Percentiles rank a stretch among this genome's conserved stretches.
Conservation (phyloP, 2,113 vertebrate genomes). For the Sciurus niger region DNA sequence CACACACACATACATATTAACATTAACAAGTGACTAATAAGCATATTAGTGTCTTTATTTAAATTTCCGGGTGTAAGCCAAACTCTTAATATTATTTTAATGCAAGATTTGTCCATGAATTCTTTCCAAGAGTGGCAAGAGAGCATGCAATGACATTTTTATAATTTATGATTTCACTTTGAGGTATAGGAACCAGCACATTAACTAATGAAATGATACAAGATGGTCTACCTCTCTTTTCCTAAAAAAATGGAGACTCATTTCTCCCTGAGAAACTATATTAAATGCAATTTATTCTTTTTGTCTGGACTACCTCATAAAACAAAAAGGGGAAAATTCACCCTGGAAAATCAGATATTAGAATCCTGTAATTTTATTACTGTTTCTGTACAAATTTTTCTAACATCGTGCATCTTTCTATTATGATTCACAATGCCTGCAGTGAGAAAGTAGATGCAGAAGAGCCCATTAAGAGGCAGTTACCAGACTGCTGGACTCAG, state of each 20-base stretch:
- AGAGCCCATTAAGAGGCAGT: constrained; percentile 77
- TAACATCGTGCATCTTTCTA: constrained; percentile 68
- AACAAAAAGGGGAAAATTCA: constrained; percentile 54
- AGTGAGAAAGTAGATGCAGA: constrained; percentile 76
- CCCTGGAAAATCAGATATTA: constrained; percentile 67
- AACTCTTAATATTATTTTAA: constrained; percentile 68
- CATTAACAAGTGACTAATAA: constrained; percentile 64
- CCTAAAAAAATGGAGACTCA: not conserved
- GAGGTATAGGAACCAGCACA: constrained; percentile 27
- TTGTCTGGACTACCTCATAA: constrained; percentile 37
- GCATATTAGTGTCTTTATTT: constrained; percentile 65
- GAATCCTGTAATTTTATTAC: constrained; percentile 78
- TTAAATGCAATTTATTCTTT: constrained; percentile 44
- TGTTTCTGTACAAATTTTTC: constrained; percentile 71
- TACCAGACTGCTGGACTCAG: constrained; percentile 69
- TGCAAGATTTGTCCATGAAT: constrained; percentile 57
- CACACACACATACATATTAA: not conserved
- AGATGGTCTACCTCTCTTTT: not conserved
- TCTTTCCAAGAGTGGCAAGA: constrained; percentile 58
- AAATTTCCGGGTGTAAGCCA: constrained; percentile 62
- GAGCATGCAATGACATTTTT: constrained; percentile 42
- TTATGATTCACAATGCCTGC: constrained; percentile 81
- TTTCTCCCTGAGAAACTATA: not conserved
- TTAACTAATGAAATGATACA: constrained; percentile 45
- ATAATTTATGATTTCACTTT: constrained; percentile 63